These are phyloP conservation scores for Tragulus kanchil DNA, from an alignment of 2,113 vertebrate genomes.

Conservation along the genomic window DNA sequence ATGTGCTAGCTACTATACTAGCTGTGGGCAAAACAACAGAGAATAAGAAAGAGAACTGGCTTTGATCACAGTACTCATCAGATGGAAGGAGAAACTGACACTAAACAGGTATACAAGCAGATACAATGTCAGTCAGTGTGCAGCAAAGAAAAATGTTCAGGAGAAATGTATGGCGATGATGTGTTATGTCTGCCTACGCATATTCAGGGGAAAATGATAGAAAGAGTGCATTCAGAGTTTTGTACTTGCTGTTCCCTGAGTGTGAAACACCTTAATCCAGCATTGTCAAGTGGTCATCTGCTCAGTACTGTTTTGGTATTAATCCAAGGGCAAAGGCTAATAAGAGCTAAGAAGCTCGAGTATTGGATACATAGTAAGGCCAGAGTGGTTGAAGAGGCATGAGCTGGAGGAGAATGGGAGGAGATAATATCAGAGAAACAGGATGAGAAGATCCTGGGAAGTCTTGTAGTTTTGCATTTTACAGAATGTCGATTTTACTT, in stretches of 20 bases:
- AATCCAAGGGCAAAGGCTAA: neutral
- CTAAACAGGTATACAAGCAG: neutral
- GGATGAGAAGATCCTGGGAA: neutral
- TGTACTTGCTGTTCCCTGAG: neutral
- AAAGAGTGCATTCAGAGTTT: neutral
- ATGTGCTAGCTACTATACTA: neutral
- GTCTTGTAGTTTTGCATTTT: too few species aligned
- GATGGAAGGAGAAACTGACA: neutral
- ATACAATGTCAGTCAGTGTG: neutral
- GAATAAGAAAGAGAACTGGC: conserved; percentile 2
- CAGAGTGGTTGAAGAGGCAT: neutral
- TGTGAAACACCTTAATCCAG: neutral
- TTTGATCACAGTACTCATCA: neutral
- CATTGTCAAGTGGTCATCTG: neutral
- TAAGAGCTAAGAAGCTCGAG: neutral
- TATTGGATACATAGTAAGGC: neutral
- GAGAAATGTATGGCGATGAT: neutral
- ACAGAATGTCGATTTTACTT: neutral
- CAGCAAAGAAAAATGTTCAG: neutral
- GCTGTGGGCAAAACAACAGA: neutral
- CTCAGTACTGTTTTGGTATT: neutral
- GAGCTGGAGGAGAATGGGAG: neutral
- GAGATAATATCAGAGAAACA: neutral
- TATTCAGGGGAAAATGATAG: neutral
- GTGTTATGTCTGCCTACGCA: neutral